phyloP scores from a whole-genome alignment of 2,888 invertebrate genomes.

The Antitype chi region DNA sequence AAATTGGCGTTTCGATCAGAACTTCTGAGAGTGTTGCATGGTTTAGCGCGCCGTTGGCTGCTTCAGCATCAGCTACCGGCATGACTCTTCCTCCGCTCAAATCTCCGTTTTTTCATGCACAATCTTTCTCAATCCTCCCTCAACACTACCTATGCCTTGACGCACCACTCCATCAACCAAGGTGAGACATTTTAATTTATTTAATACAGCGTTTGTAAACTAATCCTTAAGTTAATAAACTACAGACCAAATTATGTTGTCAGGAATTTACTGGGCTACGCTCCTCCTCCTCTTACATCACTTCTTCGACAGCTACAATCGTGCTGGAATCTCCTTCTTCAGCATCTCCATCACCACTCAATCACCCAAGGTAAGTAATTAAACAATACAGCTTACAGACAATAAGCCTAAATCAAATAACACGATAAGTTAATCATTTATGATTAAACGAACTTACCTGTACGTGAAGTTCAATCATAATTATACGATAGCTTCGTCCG shows the following conservation, averaged over 20 bases:
- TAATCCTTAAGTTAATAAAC: background rate
- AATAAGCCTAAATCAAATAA: background rate
- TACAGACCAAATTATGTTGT: background rate
- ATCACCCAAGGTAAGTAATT: background rate
- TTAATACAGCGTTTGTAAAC: background rate
- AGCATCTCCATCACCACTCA: too few species aligned
- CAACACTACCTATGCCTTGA: background rate
- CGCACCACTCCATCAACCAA: background rate
- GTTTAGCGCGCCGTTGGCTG: too few species aligned
- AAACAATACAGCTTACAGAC: background rate
- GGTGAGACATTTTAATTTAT: background rate
- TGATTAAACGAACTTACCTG: too few species aligned
- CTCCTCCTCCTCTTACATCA: background rate
- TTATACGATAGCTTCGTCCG: too few species aligned
- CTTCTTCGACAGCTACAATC: background rate
- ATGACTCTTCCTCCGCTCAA: background rate
- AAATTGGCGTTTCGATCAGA: background rate
- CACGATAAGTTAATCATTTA: too few species aligned
- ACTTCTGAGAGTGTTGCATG: background rate
- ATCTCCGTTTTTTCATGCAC: background rate
- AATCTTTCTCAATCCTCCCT: background rate
- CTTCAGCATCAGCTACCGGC: background rate
- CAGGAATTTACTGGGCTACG: background rate
- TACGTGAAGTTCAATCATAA: too few species aligned
- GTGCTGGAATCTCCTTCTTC: background rate